These are phyloP conservation scores for Melanotus villosus DNA, from an alignment of 2,888 invertebrate species.

Conservation along the genomic window DNA sequence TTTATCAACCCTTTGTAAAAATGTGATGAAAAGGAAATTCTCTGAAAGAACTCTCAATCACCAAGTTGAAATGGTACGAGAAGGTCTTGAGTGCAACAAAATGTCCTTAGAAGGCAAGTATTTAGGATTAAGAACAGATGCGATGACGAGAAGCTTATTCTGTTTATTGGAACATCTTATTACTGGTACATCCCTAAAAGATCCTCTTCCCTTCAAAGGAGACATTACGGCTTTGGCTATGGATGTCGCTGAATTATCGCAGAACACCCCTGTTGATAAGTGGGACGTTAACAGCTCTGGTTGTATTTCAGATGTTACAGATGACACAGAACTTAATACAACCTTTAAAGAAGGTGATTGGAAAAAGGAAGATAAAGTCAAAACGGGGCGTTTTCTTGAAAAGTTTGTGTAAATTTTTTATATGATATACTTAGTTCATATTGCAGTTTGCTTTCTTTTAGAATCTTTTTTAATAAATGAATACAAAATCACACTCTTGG, in stretches of 20 bases:
- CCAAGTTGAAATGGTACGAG: constrained; percentile 50
- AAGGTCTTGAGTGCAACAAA: constrained; percentile 46
- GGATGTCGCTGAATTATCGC: constrained; percentile 49
- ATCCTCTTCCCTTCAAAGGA: constrained; percentile 53
- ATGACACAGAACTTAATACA: neutral
- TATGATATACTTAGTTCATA: neutral
- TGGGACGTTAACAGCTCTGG: constrained; percentile 5
- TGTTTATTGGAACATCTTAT: constrained; percentile 53
- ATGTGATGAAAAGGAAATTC: constrained; percentile 50
- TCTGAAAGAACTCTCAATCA: constrained; percentile 56
- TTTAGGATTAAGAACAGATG: constrained; percentile 34
- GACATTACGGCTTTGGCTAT: constrained; percentile 53
- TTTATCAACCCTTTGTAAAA: constrained; percentile 60
- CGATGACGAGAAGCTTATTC: constrained; percentile 53
- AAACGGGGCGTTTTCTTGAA: neutral
- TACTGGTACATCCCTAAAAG: constrained; percentile 45
- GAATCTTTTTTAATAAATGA: no score
- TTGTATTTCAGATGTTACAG: neutral
- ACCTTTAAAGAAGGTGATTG: neutral
- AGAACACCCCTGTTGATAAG: neutral
- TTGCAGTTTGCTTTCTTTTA: constrained; percentile 3
- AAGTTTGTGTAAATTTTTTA: neutral
- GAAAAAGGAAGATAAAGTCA: neutral
- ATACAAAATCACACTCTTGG: no score
- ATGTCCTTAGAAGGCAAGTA: constrained; percentile 38